phyloP scores from a whole-genome alignment of 2,797 vertebrate genomes.

The Euphonia xanthogaster region DNA sequence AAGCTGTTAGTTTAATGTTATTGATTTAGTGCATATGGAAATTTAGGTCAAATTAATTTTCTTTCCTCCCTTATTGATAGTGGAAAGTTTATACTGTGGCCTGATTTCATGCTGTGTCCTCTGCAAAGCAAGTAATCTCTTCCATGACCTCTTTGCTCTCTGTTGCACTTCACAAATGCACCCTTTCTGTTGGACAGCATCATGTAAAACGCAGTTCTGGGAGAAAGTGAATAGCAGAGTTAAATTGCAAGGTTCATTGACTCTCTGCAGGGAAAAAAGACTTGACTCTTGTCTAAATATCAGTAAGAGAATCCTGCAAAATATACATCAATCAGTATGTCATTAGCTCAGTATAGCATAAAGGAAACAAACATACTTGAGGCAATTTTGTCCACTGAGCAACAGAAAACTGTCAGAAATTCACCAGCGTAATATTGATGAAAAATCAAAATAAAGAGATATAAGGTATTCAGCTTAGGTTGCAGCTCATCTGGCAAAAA shows the following conservation, averaged over 20 bases:
- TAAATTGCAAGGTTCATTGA: neutral
- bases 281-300: neutral
- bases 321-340: neutral
- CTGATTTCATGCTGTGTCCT: neutral
- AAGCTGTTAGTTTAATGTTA: neutral
- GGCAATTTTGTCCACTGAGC: neutral
- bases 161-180: neutral
- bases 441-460: neutral
- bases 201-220: neutral
- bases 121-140: neutral
- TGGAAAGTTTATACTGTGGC: neutral
- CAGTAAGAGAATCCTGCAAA: neutral
- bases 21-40: neutral
- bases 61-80: neutral
- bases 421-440: fast-evolving
- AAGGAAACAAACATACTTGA: neutral
- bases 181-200: neutral
- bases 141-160: neutral
- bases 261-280: neutral
- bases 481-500: neutral
- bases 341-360: neutral
- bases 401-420: neutral
- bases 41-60: neutral
- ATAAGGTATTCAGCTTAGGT: neutral
- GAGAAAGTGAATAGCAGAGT: neutral